phyloP scores from a whole-genome alignment of 2,797 vertebrate genomes.

The Synanceia verrucosa region DNA sequence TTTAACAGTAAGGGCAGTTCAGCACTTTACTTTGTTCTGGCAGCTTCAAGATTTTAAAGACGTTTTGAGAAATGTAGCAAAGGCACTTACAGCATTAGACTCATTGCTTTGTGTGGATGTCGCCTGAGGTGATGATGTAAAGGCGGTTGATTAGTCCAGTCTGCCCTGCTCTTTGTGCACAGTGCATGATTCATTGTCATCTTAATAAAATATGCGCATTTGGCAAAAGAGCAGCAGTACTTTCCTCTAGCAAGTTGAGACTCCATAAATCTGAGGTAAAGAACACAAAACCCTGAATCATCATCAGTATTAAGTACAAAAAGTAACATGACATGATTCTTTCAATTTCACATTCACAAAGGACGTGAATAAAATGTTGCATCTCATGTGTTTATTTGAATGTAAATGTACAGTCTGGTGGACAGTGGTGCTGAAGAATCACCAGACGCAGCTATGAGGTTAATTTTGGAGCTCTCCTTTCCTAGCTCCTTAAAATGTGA shows the following conservation, averaged over 20 bases:
- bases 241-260: slow-evolving; percentile 1
- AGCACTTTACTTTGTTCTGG: background rate
- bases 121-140: slow-evolving; percentile 2
- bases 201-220: slow-evolving; percentile 1
- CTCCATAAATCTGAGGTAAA: background rate
- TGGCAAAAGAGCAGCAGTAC: background rate
- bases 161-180: background rate
- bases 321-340: background rate
- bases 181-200: background rate
- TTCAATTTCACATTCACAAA: background rate
- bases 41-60: background rate
- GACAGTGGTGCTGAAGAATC: background rate
- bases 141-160: background rate
- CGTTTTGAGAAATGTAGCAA: background rate
- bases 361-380: background rate
- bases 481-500: slow-evolving; percentile 10
- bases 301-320: background rate
- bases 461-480: background rate
- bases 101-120: background rate
- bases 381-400: slow-evolving; percentile 29
- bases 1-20: background rate
- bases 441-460: background rate
- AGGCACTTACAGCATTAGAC: background rate
- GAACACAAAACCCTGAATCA: background rate
- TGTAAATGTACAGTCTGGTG: slow-evolving; percentile 20